phyloP scores from a whole-genome alignment of 2,888 invertebrate species.

The Pristionchus exspectatus region DNA sequence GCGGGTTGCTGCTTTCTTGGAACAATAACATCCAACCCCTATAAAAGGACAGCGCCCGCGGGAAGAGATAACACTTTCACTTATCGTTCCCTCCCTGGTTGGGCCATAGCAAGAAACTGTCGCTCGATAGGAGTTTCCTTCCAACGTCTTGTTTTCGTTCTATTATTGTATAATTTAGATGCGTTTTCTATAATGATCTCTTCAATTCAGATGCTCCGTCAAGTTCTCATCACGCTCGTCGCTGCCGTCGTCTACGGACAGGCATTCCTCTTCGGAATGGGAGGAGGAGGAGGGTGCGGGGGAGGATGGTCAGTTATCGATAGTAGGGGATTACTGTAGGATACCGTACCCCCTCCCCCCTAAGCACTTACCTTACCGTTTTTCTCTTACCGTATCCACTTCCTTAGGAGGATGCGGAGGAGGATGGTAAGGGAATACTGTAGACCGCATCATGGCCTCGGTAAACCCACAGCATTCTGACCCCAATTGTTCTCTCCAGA shows the following conservation, averaged over 20 bases:
- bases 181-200: background rate
- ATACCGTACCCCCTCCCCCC: no score
- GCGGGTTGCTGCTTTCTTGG: background rate
- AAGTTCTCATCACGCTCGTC: background rate
- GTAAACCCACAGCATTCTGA: no score
- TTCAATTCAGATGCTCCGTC: slow-evolving; percentile 42
- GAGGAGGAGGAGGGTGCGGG: slow-evolving; percentile 42
- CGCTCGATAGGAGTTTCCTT: no score
- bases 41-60: background rate
- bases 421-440: no score
- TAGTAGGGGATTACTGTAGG: no score
- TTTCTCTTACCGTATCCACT: background rate
- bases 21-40: background rate
- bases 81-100: background rate
- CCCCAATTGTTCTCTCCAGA: no score
- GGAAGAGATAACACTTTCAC: background rate
- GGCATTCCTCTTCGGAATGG: slow-evolving; percentile 52
- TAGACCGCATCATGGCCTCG: no score
- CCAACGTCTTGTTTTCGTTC: background rate
- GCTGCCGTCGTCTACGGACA: slow-evolving; percentile 8
- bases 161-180: background rate
- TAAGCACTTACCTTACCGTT: background rate
- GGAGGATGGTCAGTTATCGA: slow-evolving; percentile 35
- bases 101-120: no score
- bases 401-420: background rate